Evolutionary conservation across 1,140 invertebrate species (phyloP).

Genomic region (Drosophila melanica): DNA sequence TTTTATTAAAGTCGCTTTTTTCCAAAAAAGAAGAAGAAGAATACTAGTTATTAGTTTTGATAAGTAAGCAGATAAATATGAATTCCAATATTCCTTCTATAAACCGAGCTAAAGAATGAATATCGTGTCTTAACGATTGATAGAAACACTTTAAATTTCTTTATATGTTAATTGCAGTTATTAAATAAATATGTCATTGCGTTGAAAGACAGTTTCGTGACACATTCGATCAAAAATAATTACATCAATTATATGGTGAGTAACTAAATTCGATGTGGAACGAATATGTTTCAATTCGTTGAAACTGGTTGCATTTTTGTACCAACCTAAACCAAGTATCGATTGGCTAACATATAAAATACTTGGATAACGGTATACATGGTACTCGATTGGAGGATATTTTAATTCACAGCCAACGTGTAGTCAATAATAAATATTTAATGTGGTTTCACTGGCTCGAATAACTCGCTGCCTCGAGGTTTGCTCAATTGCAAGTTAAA

Average conservation of each 20-base stretch:
- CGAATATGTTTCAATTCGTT: background rate
- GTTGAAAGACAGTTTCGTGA: too few species aligned
- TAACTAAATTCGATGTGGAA: background rate
- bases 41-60: background rate
- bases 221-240: too few species aligned
- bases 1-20: background rate
- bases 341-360: background rate
- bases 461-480: conserved; percentile 14
- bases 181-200: too few species aligned
- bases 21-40: too few species aligned
- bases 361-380: background rate
- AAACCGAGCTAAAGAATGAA: too few species aligned
- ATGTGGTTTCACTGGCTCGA: conserved; percentile 30
- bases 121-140: too few species aligned
- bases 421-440: conserved; percentile 47
- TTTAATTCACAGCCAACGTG: conserved; percentile 25
- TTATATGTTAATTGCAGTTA: too few species aligned
- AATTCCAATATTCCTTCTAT: too few species aligned
- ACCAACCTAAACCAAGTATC: background rate
- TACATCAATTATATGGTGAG: too few species aligned
- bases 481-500: conserved; percentile 67
- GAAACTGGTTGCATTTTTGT: too few species aligned
- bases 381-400: background rate
- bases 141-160: too few species aligned
- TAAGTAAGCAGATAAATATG: too few species aligned